Evolutionary conservation across 2,888 invertebrate species (phyloP).

Genomic region (Eucera pruinosa): DNA sequence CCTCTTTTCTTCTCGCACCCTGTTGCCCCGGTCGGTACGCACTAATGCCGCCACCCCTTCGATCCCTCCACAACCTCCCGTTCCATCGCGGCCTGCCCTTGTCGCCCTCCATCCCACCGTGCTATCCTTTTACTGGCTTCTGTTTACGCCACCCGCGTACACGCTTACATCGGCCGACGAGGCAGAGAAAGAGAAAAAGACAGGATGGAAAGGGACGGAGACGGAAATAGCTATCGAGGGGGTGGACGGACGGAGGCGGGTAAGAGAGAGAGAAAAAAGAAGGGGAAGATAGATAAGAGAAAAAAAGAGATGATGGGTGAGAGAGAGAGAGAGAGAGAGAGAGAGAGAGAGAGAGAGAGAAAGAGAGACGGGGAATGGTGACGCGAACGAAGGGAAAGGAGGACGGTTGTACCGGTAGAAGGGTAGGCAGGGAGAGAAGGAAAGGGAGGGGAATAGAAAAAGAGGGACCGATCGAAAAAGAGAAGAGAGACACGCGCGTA

Average conservation of each 20-base stretch:
- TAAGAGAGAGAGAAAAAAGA: neutral
- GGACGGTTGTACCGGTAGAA: too few relatives aligned
- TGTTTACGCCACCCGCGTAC: slow-evolving; percentile 29
- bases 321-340: neutral
- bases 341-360: neutral
- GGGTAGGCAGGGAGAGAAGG: neutral
- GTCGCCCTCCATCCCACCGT: slow-evolving; percentile 48
- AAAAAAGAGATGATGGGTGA: neutral
- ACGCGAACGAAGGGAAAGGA: too few relatives aligned
- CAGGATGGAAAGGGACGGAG: neutral
- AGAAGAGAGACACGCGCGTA: slow-evolving; percentile 17
- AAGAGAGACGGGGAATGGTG: slow-evolving; percentile 15
- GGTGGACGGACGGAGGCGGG: neutral
- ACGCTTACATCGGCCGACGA: neutral
- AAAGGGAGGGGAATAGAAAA: too few relatives aligned
- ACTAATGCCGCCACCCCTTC: slow-evolving; percentile 72
- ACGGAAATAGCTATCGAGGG: neutral
- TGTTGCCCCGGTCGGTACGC: slow-evolving; percentile 41
- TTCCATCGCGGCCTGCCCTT: slow-evolving; percentile 58
- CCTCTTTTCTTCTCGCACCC: slow-evolving; percentile 42
- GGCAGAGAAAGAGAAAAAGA: neutral
- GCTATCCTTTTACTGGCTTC: slow-evolving; percentile 48
- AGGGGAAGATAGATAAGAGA: neutral
- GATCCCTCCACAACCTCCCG: slow-evolving; percentile 65
- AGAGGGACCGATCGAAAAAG: slow-evolving; percentile 35